phyloP scores from a whole-genome alignment of 2,113 vertebrate genomes.

The Ammodytes marinus region DNA sequence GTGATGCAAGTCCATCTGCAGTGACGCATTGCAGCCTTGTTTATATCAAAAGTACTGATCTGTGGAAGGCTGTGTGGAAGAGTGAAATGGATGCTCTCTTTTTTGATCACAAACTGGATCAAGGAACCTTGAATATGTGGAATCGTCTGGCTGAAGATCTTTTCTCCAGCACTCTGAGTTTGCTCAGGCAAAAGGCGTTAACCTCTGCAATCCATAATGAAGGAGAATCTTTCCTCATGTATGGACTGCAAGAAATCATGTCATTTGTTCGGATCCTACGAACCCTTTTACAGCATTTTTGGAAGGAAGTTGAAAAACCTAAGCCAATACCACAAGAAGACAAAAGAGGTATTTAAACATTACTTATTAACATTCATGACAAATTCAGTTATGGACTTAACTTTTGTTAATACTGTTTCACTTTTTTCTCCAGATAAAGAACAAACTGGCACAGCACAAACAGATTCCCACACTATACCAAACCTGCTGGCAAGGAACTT shows the following conservation, averaged over 20 bases:
- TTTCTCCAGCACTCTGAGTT: conserved; percentile 80
- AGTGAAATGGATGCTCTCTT: conserved; percentile 77
- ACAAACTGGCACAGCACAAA: conserved; percentile 6
- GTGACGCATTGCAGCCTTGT: conserved; percentile 83
- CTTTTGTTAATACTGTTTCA: background rate
- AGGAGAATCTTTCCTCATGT: conserved; percentile 32
- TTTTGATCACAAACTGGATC: conserved; percentile 74
- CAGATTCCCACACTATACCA: conserved; percentile 22
- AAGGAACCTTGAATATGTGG: conserved; percentile 77
- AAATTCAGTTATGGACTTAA: background rate
- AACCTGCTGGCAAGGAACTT: conserved; percentile 75
- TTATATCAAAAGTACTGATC: conserved; percentile 80
- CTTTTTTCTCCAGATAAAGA: conserved; percentile 11
- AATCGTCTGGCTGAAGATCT: conserved; percentile 81
- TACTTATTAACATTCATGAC: background rate
- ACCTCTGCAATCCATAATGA: conserved; percentile 68
- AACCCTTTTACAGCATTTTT: conserved; percentile 81
- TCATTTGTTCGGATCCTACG: conserved; percentile 85
- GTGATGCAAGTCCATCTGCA: conserved; percentile 82
- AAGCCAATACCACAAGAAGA: conserved; percentile 20
- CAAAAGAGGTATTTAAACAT: conserved; percentile 54
- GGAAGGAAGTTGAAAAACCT: conserved; percentile 38
- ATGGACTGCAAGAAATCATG: conserved; percentile 84
- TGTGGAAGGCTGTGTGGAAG: conserved; percentile 87
- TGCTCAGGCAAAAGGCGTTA: conserved; percentile 73